Percentiles rank a stretch among this genome's conserved stretches.
Evolutionary conservation across 2,113 vertebrate species (phyloP).

Genomic region (Climacteris rufus): DNA sequence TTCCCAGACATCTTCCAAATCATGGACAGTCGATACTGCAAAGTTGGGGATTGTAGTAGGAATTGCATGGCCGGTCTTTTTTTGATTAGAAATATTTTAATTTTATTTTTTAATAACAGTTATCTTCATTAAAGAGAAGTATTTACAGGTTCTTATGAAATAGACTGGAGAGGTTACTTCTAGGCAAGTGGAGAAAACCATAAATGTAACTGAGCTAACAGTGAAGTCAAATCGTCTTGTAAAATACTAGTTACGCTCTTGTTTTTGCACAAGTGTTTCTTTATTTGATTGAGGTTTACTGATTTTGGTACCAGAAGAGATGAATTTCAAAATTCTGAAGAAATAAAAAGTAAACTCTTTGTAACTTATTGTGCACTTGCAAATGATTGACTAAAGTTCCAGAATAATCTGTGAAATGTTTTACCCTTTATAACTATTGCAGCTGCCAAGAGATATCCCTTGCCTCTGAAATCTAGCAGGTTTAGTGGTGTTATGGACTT

Average conservation of each 20-base stretch:
- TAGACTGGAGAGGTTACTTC: neutral
- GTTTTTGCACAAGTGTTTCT: neutral
- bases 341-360: neutral
- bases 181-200: neutral
- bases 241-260: neutral
- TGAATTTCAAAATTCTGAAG: neutral
- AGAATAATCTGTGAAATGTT: neutral
- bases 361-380: neutral
- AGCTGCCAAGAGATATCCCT: neutral
- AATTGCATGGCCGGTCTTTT: neutral
- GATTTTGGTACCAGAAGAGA: neutral
- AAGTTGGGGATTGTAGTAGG: neutral
- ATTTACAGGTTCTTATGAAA: neutral
- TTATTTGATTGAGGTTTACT: neutral
- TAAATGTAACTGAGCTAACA: neutral
- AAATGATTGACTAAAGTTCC: neutral
- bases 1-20: neutral
- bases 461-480: neutral
- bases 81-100: neutral
- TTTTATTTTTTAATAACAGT: neutral
- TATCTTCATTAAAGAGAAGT: neutral
- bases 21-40: neutral
- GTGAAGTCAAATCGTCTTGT: neutral
- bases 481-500: neutral
- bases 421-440: neutral